A percentile compares a stretch with the other conserved stretches of the same genome.
These are phyloP conservation scores for Hecatera dysodea DNA, from an alignment of 2,888 invertebrate species.

Conservation along the genomic window DNA sequence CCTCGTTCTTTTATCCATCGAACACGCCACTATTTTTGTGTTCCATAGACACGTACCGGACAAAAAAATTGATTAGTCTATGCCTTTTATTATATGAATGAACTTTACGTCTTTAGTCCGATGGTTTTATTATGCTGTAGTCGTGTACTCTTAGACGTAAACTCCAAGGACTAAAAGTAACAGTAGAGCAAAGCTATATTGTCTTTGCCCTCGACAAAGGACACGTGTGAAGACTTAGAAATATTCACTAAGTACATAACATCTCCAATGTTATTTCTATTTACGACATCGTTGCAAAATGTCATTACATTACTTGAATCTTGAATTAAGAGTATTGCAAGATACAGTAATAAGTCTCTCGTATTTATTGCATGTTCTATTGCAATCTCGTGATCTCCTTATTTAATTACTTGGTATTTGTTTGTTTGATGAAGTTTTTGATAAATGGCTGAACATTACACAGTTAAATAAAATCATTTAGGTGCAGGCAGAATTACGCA, in stretches of 20 bases:
- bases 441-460: conserved; percentile 5
- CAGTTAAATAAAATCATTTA: conserved; percentile 2
- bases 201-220: conserved; percentile 12
- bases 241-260: not conserved
- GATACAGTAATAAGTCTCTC: conserved; percentile 30
- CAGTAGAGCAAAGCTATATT: conserved; percentile 2
- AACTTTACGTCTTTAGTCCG: conserved; percentile 12
- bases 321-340: conserved; percentile 45
- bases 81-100: conserved; percentile 5
- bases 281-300: conserved; percentile 34
- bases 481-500: not conserved
- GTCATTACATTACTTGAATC: conserved; percentile 18
- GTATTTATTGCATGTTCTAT: conserved; percentile 33
- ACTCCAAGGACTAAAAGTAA: conserved; percentile 16
- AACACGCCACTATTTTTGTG: conserved; percentile 15
- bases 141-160: not conserved
- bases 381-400: conserved; percentile 20
- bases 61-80: conserved; percentile 18
- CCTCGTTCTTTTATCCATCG: conserved; percentile 34
- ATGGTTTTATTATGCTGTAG: not conserved
- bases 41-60: conserved; percentile 20
- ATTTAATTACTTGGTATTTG: conserved; percentile 21
- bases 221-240: conserved; percentile 13
- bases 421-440: conserved; percentile 22
- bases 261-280: conserved; percentile 19